These are phyloP conservation scores for Vanacampus margaritifer DNA, from an alignment of 2,113 vertebrate species.

Conservation along the genomic window DNA sequence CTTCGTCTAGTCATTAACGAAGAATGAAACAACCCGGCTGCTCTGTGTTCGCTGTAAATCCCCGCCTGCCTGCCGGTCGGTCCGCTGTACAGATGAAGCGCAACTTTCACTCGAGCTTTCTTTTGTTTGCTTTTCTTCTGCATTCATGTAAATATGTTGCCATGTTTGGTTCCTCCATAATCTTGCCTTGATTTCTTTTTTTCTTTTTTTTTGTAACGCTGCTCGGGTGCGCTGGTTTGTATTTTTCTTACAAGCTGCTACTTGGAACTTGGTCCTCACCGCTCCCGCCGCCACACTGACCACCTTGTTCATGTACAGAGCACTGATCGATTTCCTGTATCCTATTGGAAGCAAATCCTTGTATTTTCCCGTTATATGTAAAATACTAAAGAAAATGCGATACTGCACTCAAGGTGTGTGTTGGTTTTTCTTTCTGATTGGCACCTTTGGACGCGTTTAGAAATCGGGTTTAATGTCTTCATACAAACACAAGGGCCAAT, in stretches of 20 bases:
- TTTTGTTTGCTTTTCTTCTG: background rate
- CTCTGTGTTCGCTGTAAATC: conserved; percentile 34
- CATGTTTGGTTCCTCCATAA: conserved; percentile 13
- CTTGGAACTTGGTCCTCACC: conserved; percentile 47
- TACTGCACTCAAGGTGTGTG: conserved; percentile 39
- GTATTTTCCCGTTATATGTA: conserved; percentile 78
- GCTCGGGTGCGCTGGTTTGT: conserved; percentile 43
- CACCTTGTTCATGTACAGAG: conserved; percentile 73
- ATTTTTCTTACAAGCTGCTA: conserved; percentile 66
- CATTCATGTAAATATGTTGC: conserved; percentile 28
- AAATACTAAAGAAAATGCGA: conserved; percentile 78
- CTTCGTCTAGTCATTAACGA: conserved; percentile 15
- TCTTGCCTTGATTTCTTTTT: conserved; percentile 11
- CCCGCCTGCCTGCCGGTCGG: conserved; percentile 23
- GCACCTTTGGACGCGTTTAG: background rate
- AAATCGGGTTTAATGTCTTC: background rate
- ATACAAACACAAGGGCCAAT: too few species aligned
- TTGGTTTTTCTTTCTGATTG: conserved; percentile 25
- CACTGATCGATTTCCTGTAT: conserved; percentile 76
- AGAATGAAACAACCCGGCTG: conserved; percentile 28
- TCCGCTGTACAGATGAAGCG: conserved; percentile 45
- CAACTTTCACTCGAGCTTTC: conserved; percentile 47
- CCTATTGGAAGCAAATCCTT: conserved; percentile 71
- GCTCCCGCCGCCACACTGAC: conserved; percentile 48
- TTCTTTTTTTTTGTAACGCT: conserved; percentile 31